Evolutionary conservation across 1,140 invertebrate species (phyloP).

Genomic region (Bemisia tabaci): DNA sequence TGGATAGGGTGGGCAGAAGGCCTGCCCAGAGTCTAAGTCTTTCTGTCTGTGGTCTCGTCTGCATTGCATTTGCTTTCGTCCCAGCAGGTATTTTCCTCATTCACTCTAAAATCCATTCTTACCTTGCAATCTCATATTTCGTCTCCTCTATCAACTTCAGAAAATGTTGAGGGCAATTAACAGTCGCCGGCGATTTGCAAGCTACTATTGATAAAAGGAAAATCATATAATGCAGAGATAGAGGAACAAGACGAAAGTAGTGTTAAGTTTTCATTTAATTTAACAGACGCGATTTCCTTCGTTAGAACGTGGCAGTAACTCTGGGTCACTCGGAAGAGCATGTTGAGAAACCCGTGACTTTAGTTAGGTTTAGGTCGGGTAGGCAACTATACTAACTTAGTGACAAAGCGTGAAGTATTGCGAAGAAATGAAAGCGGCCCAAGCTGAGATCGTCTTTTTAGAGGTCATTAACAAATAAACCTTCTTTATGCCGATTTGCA

Average conservation of each 20-base stretch:
- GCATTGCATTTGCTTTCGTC: conserved; percentile 18
- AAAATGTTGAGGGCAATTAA: background rate
- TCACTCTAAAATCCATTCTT: background rate
- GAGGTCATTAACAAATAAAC: no score
- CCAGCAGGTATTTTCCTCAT: conserved; percentile 12
- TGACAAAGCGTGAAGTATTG: no score
- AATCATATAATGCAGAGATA: background rate
- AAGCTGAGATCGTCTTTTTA: no score
- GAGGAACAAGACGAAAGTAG: background rate
- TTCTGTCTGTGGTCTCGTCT: conserved; percentile 18
- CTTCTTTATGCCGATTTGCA: no score
- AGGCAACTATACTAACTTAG: no score
- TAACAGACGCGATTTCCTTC: background rate
- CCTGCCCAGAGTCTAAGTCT: conserved; percentile 15
- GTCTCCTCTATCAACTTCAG: background rate
- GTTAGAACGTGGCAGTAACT: no score
- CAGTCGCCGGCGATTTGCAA: no score
- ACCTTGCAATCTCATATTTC: background rate
- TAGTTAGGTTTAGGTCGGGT: no score
- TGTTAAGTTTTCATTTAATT: conserved; percentile 1
- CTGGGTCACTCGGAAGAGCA: no score
- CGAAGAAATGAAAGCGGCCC: no score
- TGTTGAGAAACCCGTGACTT: no score
- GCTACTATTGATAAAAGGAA: no score
- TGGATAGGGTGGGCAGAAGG: conserved; percentile 16